Percentiles rank a stretch among this genome's conserved stretches.
Evolutionary conservation across 2,797 vertebrate genomes (phyloP).

Genomic region (Brotula barbata): DNA sequence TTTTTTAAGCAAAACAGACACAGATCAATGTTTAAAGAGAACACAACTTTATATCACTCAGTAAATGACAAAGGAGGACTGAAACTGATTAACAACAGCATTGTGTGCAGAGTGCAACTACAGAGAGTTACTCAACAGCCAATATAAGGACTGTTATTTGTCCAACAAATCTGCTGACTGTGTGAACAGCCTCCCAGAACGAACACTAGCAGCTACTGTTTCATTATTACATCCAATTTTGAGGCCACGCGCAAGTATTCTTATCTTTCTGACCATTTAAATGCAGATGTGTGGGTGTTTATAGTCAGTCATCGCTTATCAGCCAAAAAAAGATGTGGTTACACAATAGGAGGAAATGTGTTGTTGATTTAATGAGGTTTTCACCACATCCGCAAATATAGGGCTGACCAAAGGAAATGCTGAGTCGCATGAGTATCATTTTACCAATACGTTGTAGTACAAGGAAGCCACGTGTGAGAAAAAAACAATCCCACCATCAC

Average conservation of each 20-base stretch:
- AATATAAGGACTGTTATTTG: background rate
- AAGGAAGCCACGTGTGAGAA: too few species aligned
- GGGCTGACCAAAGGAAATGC: constrained; percentile 18
- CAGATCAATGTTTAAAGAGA: too few species aligned
- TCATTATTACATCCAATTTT: too few species aligned
- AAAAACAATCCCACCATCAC: too few species aligned
- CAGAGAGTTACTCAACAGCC: constrained; percentile 3
- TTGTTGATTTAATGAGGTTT: constrained; percentile 7
- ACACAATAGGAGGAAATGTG: constrained; percentile 42
- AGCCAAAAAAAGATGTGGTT: background rate
- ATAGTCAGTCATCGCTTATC: background rate
- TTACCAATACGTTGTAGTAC: too few species aligned
- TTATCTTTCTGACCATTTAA: background rate
- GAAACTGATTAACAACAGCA: constrained; percentile 12
- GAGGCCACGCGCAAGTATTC: too few species aligned
- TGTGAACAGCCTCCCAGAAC: background rate
- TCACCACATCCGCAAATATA: background rate
- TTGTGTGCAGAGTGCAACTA: background rate
- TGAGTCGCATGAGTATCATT: background rate
- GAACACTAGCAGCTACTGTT: too few species aligned
- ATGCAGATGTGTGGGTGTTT: background rate
- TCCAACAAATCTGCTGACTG: background rate
- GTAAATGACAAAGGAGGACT: background rate
- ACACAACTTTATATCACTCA: background rate
- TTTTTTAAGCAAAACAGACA: too few species aligned